Evolutionary conservation across 1,140 invertebrate genomes (phyloP), one percentile per base, ranked within the genome.

Genomic region (Hylyphantes graminicola): DNA sequence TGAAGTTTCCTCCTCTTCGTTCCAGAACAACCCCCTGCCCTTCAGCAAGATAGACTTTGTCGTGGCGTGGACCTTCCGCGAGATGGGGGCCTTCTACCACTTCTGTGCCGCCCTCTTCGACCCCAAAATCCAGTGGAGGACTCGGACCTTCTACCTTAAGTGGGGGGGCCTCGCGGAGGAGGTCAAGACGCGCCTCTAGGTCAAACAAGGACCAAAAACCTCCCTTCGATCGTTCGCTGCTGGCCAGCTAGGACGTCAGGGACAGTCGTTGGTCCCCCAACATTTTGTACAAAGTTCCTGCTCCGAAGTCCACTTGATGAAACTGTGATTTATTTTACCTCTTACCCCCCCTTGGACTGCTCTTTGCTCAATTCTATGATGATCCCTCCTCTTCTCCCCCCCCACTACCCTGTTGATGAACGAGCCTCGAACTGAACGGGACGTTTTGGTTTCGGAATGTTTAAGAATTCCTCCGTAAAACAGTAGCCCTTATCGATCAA

Each of bases 11-110:
- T 88, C 88, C 86, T 86, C 75, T 90, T 90, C 83, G 64, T 90
- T 89, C 72, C 94, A 98, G 92, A 97, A 98, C 90, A 96, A 96
- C 7, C 93, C 95, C 55, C 91, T 98, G 73, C 95, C 97, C n/a
- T 98, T 99, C 90, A 96, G 94, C 88, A 97, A 98, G 91, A 94
- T 97, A 87, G 96, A 98, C 89, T 99, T 97, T 90, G 93, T 98
- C 7, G 92, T 97, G 65, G 96, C 94, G n/a, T 99, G 98, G 98
- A 89, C 98, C 75, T 94, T 98, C 89, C 93, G 97, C 68, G 98
- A 99, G 91, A 91, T 93, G 9, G 94, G 94, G 77, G 95, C 97
- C 68, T 94, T 97, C 6, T 96, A 96, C 88, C 91, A 99, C 59
- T 96, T 97, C 87, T 89, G 95, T 54, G 93, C 94, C 87, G 96